These are phyloP conservation scores for Heliconius himera DNA, from an alignment of 1,140 invertebrate species.

Conservation along the genomic window DNA sequence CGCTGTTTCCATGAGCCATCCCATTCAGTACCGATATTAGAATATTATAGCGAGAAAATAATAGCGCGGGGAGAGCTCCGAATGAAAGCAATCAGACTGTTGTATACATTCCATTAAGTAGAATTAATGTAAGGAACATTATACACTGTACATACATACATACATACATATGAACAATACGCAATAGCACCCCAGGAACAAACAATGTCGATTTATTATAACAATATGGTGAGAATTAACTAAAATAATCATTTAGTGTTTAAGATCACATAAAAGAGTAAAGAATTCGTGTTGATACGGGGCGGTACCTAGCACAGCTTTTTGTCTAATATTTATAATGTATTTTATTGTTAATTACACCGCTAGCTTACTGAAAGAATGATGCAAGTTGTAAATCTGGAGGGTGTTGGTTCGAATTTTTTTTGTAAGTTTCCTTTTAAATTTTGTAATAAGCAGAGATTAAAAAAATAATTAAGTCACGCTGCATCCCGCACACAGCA, in stretches of 20 bases:
- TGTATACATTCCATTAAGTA: conserved; percentile 47
- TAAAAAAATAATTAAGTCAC: no score
- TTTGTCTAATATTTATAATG: no score
- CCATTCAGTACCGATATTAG: conserved; percentile 39
- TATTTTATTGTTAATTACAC: no score
- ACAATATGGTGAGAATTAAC: background rate
- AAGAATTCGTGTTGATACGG: no score
- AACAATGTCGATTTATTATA: background rate
- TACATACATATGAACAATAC: background rate
- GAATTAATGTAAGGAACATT: conserved; percentile 33
- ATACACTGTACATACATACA: background rate
- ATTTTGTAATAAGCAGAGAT: no score
- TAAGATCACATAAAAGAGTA: no score
- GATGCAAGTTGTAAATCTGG: no score
- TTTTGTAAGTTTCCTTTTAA: no score
- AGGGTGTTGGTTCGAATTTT: no score
- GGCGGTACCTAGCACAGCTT: no score
- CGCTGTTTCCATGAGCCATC: conserved; percentile 26
- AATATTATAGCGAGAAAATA: conserved; percentile 39
- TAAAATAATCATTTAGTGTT: background rate
- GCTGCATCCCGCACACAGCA: no score
- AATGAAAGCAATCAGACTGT: conserved; percentile 41
- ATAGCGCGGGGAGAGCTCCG: conserved; percentile 33
- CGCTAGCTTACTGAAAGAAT: no score
- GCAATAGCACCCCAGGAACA: background rate